A percentile compares a stretch with the other conserved stretches of the same genome.
phyloP scores from a whole-genome alignment of 2,113 vertebrate genomes.

The Ailuropoda melanoleuca region DNA sequence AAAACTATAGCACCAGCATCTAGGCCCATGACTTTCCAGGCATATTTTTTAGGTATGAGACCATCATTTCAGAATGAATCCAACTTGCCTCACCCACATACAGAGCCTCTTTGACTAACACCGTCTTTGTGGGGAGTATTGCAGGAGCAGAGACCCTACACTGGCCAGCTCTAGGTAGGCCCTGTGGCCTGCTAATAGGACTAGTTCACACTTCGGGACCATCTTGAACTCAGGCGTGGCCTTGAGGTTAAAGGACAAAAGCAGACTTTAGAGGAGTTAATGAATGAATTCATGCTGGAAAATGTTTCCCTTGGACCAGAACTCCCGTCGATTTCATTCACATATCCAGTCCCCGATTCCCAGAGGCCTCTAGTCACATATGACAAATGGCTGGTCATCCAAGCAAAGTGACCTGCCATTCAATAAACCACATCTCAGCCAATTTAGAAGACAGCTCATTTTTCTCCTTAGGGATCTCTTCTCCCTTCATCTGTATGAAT shows the following conservation, averaged over 20 bases:
- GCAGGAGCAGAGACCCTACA: background rate
- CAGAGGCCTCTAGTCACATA: conserved; percentile 44
- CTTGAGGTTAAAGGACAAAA: conserved; percentile 50
- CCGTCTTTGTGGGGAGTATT: background rate
- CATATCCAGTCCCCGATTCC: conserved; percentile 3
- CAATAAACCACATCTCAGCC: conserved; percentile 45
- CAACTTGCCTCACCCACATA: background rate
- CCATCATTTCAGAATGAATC: background rate
- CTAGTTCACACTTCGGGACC: background rate
- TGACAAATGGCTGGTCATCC: conserved; percentile 65
- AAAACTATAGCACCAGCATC: background rate
- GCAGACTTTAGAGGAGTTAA: background rate
- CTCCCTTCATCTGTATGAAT: conserved; percentile 20
- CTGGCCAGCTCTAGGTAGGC: background rate
- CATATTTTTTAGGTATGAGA: background rate
- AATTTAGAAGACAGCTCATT: conserved; percentile 38
- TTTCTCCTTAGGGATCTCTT: conserved; percentile 46
- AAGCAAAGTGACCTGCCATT: conserved; percentile 57
- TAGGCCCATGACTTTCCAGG: background rate
- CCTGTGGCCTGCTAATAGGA: background rate
- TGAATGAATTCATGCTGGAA: conserved; percentile 35
- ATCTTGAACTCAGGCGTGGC: conserved; percentile 39
- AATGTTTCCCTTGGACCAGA: background rate
- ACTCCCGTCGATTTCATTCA: conserved; percentile 8
- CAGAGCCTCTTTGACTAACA: background rate